Conservation (phyloP, 30 jellyfish, hydroid and myxozoan genomes). For the Morbakka virulenta region DNA sequence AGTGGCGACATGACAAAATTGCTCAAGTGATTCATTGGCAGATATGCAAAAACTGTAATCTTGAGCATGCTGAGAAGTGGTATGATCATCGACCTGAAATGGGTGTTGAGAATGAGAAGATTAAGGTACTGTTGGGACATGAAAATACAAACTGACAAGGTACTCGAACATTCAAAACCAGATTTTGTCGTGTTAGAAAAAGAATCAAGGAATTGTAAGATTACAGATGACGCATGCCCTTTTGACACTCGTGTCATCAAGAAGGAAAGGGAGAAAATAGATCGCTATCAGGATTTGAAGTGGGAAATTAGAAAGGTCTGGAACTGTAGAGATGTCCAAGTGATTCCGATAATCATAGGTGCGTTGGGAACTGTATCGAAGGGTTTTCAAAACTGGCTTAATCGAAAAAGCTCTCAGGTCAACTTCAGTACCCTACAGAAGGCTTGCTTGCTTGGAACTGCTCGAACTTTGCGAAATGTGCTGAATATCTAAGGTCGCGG, state of each 20-base stretch:
- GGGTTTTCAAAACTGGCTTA: background rate
- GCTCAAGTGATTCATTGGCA: background rate
- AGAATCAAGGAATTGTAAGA: background rate
- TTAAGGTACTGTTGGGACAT: background rate
- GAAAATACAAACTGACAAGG: background rate
- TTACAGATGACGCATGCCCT: background rate
- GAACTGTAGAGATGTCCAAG: background rate
- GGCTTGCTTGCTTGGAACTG: background rate
- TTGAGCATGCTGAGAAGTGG: background rate
- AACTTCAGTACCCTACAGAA: background rate
- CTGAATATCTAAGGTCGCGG: background rate
- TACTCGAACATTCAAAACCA: background rate
- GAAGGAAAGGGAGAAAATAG: background rate
- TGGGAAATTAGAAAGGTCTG: background rate
- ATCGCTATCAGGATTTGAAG: background rate
- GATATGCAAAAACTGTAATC: background rate
- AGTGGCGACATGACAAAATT: background rate
- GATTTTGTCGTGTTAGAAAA: background rate
- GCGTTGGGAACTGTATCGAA: background rate
- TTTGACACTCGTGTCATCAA: background rate
- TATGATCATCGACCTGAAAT: background rate
- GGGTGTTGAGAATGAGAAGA: background rate
- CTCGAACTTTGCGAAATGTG: background rate
- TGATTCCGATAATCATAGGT: background rate
- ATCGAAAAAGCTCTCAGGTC: background rate